These are phyloP conservation scores for Leptonema lineaticorne DNA, from an alignment of 1,140 invertebrate genomes.

Conservation along the genomic window DNA sequence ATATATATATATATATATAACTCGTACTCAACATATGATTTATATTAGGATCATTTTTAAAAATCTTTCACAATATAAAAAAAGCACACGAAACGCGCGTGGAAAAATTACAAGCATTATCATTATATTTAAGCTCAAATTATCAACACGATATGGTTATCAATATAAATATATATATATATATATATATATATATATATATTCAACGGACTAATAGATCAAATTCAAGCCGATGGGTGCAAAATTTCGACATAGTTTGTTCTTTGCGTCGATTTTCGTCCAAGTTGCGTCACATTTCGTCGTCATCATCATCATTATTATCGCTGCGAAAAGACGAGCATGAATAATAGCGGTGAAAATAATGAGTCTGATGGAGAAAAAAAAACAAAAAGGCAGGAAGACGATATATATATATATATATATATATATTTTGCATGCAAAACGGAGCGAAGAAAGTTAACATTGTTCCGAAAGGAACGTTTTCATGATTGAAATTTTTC, in stretches of 20 bases:
- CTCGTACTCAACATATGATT: too few species aligned
- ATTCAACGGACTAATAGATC: not conserved
- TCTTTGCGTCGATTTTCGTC: not conserved
- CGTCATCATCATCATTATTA: conserved; percentile 7
- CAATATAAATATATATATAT: not conserved
- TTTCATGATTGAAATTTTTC: conserved; percentile 7
- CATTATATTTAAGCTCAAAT: too few species aligned
- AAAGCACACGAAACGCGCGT: too few species aligned
- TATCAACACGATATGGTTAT: too few species aligned
- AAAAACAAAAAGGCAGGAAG: not conserved
- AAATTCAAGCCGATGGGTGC: not conserved
- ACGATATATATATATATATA: too few species aligned
- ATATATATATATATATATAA: too few species aligned
- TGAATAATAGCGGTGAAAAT: not conserved
- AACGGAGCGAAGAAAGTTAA: not conserved
- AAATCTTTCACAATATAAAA: too few species aligned
- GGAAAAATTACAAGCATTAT: too few species aligned
- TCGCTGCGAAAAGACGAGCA: not conserved
- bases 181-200: not conserved
- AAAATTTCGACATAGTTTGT: not conserved
- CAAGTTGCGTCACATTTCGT: not conserved
- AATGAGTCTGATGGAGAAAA: too few species aligned
- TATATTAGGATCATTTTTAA: too few species aligned
- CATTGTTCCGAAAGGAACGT: too few species aligned
- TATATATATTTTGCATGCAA: conserved; percentile 19